Conservation (phyloP, 1,140 invertebrate species). For the Drosophila bipectinata region DNA sequence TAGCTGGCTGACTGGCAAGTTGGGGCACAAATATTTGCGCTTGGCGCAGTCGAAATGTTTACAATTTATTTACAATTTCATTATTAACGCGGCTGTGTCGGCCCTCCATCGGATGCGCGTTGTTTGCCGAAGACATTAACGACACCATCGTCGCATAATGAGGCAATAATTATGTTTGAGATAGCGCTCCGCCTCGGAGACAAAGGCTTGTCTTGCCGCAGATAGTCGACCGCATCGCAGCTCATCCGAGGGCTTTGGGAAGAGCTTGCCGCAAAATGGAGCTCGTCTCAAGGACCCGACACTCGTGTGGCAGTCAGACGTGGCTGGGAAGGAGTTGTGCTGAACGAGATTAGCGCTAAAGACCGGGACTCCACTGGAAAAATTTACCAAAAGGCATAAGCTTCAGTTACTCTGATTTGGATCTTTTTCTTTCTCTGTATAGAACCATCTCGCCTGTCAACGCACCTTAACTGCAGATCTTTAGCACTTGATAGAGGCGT, state of each 20-base stretch:
- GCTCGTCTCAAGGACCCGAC: slow-evolving; percentile 54
- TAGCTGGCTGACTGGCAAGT: slow-evolving; percentile 18
- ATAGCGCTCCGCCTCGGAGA: slow-evolving; percentile 48
- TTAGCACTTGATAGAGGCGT: slow-evolving; percentile 47
- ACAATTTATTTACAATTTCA: slow-evolving; percentile 80
- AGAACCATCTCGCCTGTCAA: slow-evolving; percentile 47
- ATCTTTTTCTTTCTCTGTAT: slow-evolving; percentile 1
- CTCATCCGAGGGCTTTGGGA: no score
- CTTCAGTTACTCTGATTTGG: no score
- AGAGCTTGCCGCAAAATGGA: slow-evolving; percentile 28
- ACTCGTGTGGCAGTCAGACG: slow-evolving; percentile 42
- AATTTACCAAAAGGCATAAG: no score
- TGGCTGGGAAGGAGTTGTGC: slow-evolving; percentile 14
- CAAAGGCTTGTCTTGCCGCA: slow-evolving; percentile 40
- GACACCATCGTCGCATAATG: slow-evolving; percentile 66
- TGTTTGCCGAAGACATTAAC: slow-evolving; percentile 72
- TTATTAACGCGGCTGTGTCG: slow-evolving; percentile 59
- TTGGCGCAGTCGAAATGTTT: slow-evolving; percentile 73
- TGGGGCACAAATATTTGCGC: slow-evolving; percentile 62
- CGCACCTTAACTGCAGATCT: slow-evolving; percentile 63
- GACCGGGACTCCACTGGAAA: slow-evolving; percentile 5
- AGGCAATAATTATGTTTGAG: slow-evolving; percentile 76
- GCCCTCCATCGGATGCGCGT: slow-evolving; percentile 58
- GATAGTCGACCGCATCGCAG: background rate
- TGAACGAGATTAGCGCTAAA: slow-evolving; percentile 56